Base-by-base conservation (phyloP, 2,113 vertebrate species). In the Anarrhichthys ocellatus region DNA sequence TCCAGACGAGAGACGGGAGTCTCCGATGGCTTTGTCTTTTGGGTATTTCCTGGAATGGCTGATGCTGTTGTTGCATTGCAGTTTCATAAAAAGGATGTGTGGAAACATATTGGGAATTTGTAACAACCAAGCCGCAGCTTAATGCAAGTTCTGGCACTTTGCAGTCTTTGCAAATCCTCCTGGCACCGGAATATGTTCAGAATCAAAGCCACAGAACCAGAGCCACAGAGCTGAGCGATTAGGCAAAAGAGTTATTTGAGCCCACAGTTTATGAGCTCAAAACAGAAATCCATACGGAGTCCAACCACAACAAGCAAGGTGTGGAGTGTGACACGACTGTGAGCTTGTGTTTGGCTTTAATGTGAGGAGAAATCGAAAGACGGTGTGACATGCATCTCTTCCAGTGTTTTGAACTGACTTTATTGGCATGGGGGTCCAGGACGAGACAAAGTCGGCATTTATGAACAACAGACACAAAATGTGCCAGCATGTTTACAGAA, bases 341-440 rank as follows among this genome's bases (percentile, higher is more conserved):
- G 72, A 54, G 29, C 59, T 6, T 2, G 3, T 56, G 67, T 67
- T 66, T 71, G 65, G 22, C 10, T 70, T 71, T 61, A 32, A 66
- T 0, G 65, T 48, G 78, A 62, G 34, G 40, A 46, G 15, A 73
- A 46, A 67, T 32, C 24, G 73, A 29, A 72, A 74, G 52, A 22
- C 5, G 9, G 24, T 64, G 74, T 32, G 48, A 76, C 46, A 80
- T 48, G 1, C 22, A 36, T 34, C 9, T 48, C 56, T 32, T n/a
- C 42, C 18, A 9, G 15, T 50, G 71, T 59, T 66, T 59, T 48
- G 14, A 82, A 32, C 11, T 9, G 32, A 69, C 34, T 69, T 69
- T 44, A 63, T 9, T 36, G 44, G 34, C 40, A 29, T 1, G 9
- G 27, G 2, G 52, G 40, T 59, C 14, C 6, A 27, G 22, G 38